Evolutionary conservation across 2,888 invertebrate genomes (phyloP).

Genomic region (Stenchaetothrips biformis): DNA sequence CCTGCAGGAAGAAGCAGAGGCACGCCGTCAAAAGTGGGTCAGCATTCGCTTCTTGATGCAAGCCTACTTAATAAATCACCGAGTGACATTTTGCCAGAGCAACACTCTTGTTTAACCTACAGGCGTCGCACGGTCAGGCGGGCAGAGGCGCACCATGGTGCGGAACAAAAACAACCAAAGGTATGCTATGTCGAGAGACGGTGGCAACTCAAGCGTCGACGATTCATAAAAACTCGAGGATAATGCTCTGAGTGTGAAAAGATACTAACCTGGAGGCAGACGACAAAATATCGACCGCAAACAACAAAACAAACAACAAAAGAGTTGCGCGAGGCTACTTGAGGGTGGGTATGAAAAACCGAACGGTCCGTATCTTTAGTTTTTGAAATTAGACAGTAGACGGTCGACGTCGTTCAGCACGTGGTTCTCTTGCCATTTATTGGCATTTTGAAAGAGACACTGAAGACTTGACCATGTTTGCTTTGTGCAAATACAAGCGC

Average conservation of each 20-base stretch:
- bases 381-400: neutral
- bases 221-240: too few relatives aligned
- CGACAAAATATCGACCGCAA: slow-evolving; percentile 5
- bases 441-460: too few relatives aligned
- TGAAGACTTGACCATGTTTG: neutral
- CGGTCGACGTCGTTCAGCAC: neutral
- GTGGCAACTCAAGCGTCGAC: too few relatives aligned
- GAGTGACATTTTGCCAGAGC: neutral
- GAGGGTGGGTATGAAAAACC: neutral
- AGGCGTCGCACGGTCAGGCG: neutral
- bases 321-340: neutral
- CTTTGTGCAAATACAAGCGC: neutral
- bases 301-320: neutral
- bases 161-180: too few relatives aligned
- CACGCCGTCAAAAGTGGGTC: neutral
- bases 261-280: slow-evolving; percentile 20
- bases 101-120: neutral
- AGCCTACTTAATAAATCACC: slow-evolving; percentile 7
- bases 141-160: too few relatives aligned
- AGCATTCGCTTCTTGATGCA: neutral
- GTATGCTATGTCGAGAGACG: too few relatives aligned
- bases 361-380: too few relatives aligned
- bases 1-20: too few relatives aligned
- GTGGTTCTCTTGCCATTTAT: slow-evolving; percentile 6
- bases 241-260: neutral